These are phyloP conservation scores for Pinctada fucata DNA, from an alignment of 2,888 invertebrate genomes.

Conservation along the genomic window DNA sequence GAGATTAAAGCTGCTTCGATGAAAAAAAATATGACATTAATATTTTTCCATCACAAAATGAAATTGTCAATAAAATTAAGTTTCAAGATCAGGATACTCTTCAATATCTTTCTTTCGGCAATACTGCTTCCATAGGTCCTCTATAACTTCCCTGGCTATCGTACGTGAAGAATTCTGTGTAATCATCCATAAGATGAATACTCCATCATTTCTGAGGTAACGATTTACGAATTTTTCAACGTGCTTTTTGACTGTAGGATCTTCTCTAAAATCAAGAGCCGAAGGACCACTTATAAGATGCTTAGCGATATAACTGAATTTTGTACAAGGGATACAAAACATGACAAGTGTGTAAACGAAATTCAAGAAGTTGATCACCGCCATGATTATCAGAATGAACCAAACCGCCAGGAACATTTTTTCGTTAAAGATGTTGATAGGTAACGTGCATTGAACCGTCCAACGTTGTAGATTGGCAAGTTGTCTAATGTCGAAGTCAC, in stretches of 20 bases:
- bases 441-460: slow-evolving; percentile 69
- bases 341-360: slow-evolving; percentile 59
- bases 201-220: slow-evolving; percentile 67
- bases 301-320: slow-evolving; percentile 59
- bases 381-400: slow-evolving; percentile 67
- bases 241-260: background rate
- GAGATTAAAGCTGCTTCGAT: too few species aligned
- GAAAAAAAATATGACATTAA: too few species aligned
- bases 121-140: slow-evolving; percentile 24
- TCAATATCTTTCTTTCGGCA: too few species aligned
- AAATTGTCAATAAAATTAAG: too few species aligned
- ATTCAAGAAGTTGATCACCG: slow-evolving; percentile 54
- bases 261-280: background rate
- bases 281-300: slow-evolving; percentile 57
- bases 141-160: slow-evolving; percentile 33
- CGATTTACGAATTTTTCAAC: slow-evolving; percentile 61
- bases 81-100: too few species aligned
- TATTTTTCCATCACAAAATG: too few species aligned
- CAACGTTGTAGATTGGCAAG: slow-evolving; percentile 65
- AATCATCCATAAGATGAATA: slow-evolving; percentile 65
- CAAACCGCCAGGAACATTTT: slow-evolving; percentile 69
- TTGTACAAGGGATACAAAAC: slow-evolving; percentile 56
- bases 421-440: slow-evolving; percentile 71
- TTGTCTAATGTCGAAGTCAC: slow-evolving; percentile 70
- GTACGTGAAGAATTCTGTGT: slow-evolving; percentile 58